A percentile compares a stretch with the other conserved stretches of the same genome.
These are phyloP conservation scores for Stenodera caucasica DNA, from an alignment of 2,888 invertebrate genomes.

Conservation along the genomic window DNA sequence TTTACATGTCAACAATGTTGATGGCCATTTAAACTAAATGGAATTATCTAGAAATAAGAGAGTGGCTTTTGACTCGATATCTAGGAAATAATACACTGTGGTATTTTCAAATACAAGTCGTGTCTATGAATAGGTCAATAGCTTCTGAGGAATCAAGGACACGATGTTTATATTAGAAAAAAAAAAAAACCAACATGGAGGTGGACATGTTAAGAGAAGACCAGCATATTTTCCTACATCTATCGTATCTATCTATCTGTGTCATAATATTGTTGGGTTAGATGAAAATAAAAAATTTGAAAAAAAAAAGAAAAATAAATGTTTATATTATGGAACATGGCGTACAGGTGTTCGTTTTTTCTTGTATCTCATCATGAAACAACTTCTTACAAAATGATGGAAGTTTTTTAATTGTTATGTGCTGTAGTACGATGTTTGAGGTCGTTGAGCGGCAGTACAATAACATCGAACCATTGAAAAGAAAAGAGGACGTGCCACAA, in stretches of 20 bases:
- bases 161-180: constrained; percentile 11
- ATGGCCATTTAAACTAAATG: background rate
- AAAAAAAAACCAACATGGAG: background rate
- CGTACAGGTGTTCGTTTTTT: background rate
- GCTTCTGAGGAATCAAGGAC: constrained; percentile 43
- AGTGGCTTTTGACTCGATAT: background rate
- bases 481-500: constrained; percentile 9
- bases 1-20: background rate
- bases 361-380: background rate
- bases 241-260: too few species aligned
- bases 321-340: background rate
- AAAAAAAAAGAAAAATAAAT: too few species aligned
- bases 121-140: constrained; percentile 44
- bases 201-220: background rate
- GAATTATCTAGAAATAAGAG: background rate
- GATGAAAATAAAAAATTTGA: too few species aligned
- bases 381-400: background rate
- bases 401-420: background rate
- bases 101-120: constrained; percentile 29
- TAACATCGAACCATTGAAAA: constrained; percentile 5
- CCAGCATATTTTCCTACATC: too few species aligned
- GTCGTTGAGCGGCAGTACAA: constrained; percentile 6
- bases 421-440: background rate
- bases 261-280: background rate
- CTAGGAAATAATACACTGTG: background rate